Conservation (phyloP, 2,888 invertebrate species). For the Hypena proboscidalis region DNA sequence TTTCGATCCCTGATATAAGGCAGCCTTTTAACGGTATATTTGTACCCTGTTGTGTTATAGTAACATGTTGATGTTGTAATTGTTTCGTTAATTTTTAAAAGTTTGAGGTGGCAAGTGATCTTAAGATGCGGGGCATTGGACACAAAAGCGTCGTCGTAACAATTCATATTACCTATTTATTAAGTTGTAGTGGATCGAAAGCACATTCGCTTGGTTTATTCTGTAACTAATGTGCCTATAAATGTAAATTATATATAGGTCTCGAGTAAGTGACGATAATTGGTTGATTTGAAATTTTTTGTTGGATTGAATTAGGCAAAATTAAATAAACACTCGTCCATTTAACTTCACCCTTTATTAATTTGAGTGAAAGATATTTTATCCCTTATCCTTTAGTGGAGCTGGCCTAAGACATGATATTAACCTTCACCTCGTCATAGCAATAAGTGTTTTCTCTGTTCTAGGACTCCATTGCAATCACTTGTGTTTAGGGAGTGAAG, state of each 20-base stretch:
- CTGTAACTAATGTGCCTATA: slow-evolving; percentile 84
- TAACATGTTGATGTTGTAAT: slow-evolving; percentile 71
- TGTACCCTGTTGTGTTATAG: slow-evolving; percentile 66
- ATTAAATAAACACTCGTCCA: slow-evolving; percentile 56
- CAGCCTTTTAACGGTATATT: slow-evolving; percentile 62
- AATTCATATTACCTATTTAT: slow-evolving; percentile 67
- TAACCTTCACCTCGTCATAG: slow-evolving; percentile 61
- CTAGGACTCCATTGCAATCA: slow-evolving; percentile 65
- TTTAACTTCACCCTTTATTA: slow-evolving; percentile 50
- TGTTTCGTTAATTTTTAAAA: slow-evolving; percentile 67
- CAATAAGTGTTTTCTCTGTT: slow-evolving; percentile 63
- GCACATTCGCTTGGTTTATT: slow-evolving; percentile 81
- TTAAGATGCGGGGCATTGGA: slow-evolving; percentile 80
- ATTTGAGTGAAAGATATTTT: slow-evolving; percentile 53
- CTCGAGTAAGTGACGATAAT: slow-evolving; percentile 76
- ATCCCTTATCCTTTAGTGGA: slow-evolving; percentile 58
- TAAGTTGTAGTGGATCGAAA: slow-evolving; percentile 80
- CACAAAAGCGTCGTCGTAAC: slow-evolving; percentile 66
- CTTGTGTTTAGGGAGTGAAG: slow-evolving; percentile 54
- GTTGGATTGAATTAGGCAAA: slow-evolving; percentile 61
- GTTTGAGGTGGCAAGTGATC: slow-evolving; percentile 69
- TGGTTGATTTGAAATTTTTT: slow-evolving; percentile 72
- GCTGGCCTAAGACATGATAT: slow-evolving; percentile 74
- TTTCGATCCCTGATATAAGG: slow-evolving; percentile 71
- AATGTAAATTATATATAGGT: slow-evolving; percentile 83